Evolutionary conservation across 2,113 vertebrate genomes (phyloP), one percentile per base, ranked within the genome.

Genomic region (Eurypyga helias): DNA sequence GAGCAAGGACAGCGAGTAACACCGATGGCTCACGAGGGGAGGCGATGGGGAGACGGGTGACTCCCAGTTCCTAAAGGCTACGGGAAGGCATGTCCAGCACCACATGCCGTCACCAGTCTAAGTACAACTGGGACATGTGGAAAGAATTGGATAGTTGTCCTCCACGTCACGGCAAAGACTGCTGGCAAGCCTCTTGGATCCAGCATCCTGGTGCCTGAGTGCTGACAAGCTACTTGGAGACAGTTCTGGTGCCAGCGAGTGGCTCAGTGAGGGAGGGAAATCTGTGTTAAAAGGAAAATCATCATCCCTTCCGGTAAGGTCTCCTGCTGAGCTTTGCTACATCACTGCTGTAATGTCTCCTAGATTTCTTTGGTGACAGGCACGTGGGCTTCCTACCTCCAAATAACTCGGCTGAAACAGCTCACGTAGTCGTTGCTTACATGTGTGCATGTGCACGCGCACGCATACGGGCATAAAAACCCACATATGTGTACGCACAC

Each of bases 391-490:
- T 88, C 29, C 65, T 25, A 6, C 7, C 55, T 64, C 36, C 38
- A 58, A 71, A 41, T 15, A 57, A 78, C 10, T 38, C 57, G 28
- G 5, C 10, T 81, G 71, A 86, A 80, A 80, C 0, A 4, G 38
- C 48, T 88, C 45, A 66, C 69, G 41, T 9, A 54, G 46, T 34
- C 73, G 38, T 60, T 48, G 26, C 65, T 19, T 62, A 4, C 21
- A 20, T 15, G 34, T 33, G 20, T 10, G 1, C 3, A 16, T 10
- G 4, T 12, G 10, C 34, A 19, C 7, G 17, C 18, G 33, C 7
- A 26, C 12, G 17, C 13, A 19, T 12, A 29, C 2, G 17, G 3
- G 49, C 0, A 46, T 0, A 58, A 2, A 34, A 2, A 57, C 1
- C 26, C 31, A 62, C 4, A 23, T 33, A 18, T 4, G 49, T 10